phyloP scores from a whole-genome alignment of 2,113 vertebrate genomes.

The Ptychochromis oligacanthus region DNA sequence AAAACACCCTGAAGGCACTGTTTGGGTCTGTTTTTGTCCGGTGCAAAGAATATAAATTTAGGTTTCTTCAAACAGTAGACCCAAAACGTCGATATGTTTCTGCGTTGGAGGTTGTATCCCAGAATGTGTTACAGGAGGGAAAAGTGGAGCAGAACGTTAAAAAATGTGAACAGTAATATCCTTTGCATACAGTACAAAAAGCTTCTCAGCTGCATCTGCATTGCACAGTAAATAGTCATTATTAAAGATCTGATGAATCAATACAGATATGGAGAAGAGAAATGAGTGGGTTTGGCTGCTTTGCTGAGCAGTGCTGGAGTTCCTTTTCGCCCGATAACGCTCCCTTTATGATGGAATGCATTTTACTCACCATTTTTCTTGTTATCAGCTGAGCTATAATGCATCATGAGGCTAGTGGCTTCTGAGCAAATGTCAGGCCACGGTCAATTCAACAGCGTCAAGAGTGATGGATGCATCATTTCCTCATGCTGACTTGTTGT shows the following conservation, averaged over 20 bases:
- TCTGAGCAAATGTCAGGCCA: conserved; percentile 53
- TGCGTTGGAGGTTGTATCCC: conserved; percentile 6
- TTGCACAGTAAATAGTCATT: conserved; percentile 6
- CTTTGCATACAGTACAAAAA: not conserved
- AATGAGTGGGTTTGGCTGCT: conserved; percentile 4
- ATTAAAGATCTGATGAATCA: conserved; percentile 25
- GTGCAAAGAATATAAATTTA: conserved; percentile 29
- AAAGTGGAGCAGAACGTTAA: not conserved
- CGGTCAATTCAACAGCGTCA: conserved; percentile 30
- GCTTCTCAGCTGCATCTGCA: not conserved
- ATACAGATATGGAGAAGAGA: not conserved
- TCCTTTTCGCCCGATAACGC: not conserved
- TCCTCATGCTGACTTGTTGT: conserved; percentile 58
- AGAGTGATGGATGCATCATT: conserved; percentile 64
- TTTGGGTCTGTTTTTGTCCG: conserved; percentile 7
- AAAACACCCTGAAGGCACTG: conserved; percentile 24
- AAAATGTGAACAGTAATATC: not conserved
- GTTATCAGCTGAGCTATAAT: conserved; percentile 39
- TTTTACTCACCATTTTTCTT: conserved; percentile 34
- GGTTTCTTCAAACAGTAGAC: conserved; percentile 12
- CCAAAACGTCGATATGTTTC: not conserved
- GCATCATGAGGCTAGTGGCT: conserved; percentile 42
- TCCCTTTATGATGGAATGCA: conserved; percentile 21
- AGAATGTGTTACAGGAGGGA: conserved; percentile 3
- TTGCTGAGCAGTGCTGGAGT: not conserved